Percentiles rank a stretch among this genome's conserved stretches.
Conservation (phyloP, 2,888 invertebrate species). For the Brachynemurus nebulosus region DNA sequence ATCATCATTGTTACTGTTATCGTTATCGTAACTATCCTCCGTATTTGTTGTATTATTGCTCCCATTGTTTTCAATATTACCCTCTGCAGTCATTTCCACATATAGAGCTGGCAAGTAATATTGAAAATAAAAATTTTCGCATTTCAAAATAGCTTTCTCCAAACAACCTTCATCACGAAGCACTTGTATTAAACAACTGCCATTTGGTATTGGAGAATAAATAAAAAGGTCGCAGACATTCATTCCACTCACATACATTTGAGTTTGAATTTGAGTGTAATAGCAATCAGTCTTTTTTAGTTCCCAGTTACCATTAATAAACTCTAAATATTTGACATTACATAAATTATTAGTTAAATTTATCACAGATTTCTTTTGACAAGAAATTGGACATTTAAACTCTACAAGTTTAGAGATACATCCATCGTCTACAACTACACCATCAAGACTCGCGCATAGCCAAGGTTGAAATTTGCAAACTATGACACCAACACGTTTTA, state of each 20-base stretch:
- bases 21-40: no score
- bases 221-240: no score
- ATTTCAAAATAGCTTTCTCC: no score
- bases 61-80: no score
- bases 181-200: neutral
- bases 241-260: neutral
- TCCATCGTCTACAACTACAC: constrained; percentile 14
- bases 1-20: no score
- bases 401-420: neutral
- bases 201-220: neutral
- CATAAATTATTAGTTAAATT: neutral
- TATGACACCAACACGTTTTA: constrained; percentile 4
- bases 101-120: no score
- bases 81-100: no score
- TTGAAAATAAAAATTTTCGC: no score
- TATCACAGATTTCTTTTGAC: neutral
- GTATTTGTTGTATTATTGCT: no score
- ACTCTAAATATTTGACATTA: neutral
- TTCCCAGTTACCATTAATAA: neutral
- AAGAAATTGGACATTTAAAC: neutral
- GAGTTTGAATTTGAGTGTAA: neutral
- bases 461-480: constrained; percentile 1
- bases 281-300: neutral
- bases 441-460: neutral
- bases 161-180: neutral